phyloP scores from a whole-genome alignment of 2,888 invertebrate species.

The Drosophila emarginata region DNA sequence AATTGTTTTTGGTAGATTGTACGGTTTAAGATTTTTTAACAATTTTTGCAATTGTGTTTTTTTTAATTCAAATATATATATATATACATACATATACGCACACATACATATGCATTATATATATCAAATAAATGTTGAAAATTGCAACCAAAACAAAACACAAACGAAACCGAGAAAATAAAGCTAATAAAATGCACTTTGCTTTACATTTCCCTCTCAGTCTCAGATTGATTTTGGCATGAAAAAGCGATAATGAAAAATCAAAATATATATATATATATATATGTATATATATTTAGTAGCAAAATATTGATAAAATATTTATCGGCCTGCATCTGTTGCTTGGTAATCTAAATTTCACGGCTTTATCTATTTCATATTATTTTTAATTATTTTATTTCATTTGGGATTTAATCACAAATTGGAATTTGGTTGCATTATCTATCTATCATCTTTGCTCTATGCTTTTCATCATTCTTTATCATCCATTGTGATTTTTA shows the following conservation, averaged over 20 bases:
- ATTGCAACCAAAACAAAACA: not conserved
- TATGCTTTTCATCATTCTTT: not conserved
- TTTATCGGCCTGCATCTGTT: not conserved
- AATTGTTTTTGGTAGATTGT: not conserved
- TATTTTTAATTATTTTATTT: not conserved
- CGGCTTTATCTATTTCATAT: not conserved
- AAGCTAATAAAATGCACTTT: conserved; percentile 9
- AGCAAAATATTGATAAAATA: no score
- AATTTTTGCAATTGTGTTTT: conserved; percentile 1
- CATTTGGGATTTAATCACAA: not conserved
- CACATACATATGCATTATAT: not conserved
- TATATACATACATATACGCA: not conserved
- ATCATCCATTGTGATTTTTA: conserved; percentile 5
- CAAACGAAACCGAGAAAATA: conserved; percentile 4
- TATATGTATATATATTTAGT: not conserved
- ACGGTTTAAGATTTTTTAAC: conserved; percentile 4
- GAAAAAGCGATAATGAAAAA: not conserved
- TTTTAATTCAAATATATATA: not conserved
- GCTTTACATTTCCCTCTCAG: not conserved
- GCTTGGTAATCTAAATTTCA: not conserved
- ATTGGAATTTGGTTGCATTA: not conserved
- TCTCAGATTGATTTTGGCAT: conserved; percentile 15
- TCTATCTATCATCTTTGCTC: not conserved
- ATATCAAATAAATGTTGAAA: conserved; percentile 6
- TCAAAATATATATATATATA: no score